Percentiles rank a stretch among this genome's conserved stretches.
phyloP scores from a whole-genome alignment of 2,888 invertebrate genomes.

The Rhogogaster chlorosoma region DNA sequence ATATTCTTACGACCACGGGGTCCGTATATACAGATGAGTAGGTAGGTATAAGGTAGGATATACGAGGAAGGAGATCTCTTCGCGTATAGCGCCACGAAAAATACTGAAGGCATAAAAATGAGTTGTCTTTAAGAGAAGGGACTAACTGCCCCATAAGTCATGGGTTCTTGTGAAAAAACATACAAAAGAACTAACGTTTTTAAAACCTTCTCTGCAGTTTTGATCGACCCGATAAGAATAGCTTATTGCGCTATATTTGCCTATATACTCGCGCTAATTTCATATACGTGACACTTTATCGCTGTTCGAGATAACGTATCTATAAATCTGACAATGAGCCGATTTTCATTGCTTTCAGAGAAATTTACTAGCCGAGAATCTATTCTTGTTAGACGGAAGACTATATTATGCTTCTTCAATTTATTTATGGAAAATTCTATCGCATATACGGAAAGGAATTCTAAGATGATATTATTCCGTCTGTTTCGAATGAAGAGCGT shows the following conservation, averaged over 20 bases:
- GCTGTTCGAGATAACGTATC: neutral
- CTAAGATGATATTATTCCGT: neutral
- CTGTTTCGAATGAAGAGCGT: neutral
- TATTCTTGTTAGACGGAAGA: neutral
- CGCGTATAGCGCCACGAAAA: conserved; percentile 2
- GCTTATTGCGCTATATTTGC: neutral
- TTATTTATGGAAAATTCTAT: neutral
- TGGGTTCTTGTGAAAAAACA: neutral
- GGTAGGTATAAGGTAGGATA: conserved; percentile 20
- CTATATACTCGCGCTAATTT: neutral
- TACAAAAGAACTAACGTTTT: neutral
- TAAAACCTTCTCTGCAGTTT: neutral
- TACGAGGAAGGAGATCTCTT: conserved; percentile 23
- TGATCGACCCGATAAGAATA: neutral
- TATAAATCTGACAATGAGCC: neutral
- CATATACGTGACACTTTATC: conserved; percentile 13
- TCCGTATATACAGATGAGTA: neutral
- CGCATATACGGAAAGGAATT: neutral
- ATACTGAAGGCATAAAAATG: conserved; percentile 37
- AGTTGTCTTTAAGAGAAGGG: conserved; percentile 31
- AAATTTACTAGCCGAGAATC: neutral
- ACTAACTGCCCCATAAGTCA: conserved; percentile 32
- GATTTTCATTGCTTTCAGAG: neutral
- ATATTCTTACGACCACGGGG: conserved; percentile 17
- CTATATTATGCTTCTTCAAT: neutral